Conservation (phyloP, 64 coral and sea anemone species). For the Montipora efflorescens region DNA sequence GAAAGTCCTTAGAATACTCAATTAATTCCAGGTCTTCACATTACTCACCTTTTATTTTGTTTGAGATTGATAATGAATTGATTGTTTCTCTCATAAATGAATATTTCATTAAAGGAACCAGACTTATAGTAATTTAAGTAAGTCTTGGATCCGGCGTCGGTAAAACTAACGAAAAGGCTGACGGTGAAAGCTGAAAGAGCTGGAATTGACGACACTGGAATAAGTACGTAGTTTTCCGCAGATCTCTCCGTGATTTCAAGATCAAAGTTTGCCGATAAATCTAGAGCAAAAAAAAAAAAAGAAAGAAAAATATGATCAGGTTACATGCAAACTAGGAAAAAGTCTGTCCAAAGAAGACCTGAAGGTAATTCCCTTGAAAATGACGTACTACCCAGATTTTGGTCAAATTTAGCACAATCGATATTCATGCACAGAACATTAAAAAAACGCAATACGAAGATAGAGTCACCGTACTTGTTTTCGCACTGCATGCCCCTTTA, state of each 20-base stretch:
- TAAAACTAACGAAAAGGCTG: constrained; percentile 77
- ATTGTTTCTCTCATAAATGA: constrained; percentile 39
- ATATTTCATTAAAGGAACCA: constrained; percentile 31
- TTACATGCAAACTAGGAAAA: no score
- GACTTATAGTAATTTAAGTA: constrained; percentile 52
- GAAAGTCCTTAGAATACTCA: not conserved
- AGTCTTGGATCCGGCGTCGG: constrained; percentile 33
- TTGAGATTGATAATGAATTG: constrained; percentile 27
- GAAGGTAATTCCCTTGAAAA: no score
- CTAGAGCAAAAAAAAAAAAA: not conserved
- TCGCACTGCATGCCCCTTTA: no score
- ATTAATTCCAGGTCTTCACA: not conserved
- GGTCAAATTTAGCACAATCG: no score
- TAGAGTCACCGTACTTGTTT: no score
- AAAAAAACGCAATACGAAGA: no score
- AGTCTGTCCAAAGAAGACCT: no score
- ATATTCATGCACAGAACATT: no score
- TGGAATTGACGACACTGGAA: not conserved
- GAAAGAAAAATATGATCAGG: no score
- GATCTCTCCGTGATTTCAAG: constrained; percentile 48
- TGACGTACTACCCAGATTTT: no score
- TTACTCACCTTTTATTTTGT: constrained; percentile 9
- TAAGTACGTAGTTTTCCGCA: not conserved
- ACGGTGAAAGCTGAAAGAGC: constrained; percentile 56
- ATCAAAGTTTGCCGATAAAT: constrained; percentile 48